Conservation (phyloP, 2,113 vertebrate genomes). For the Sebastes fasciatus region DNA sequence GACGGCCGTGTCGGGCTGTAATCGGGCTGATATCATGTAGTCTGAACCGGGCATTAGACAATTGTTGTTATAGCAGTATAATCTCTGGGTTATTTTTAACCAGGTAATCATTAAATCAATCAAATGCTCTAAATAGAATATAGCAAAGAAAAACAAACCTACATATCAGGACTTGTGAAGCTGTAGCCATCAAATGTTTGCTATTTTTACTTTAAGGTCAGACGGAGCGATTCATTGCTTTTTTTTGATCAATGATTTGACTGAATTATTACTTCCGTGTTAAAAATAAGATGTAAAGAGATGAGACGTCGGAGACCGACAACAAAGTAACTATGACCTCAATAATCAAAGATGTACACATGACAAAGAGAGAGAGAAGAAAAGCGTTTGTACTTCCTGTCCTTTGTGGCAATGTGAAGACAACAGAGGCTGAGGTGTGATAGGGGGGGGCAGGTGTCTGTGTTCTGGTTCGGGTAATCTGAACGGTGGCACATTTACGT, state of each 20-base stretch:
- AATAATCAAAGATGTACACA: not conserved
- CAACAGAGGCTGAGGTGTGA: not conserved
- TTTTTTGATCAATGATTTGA: not conserved
- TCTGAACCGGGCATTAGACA: not conserved
- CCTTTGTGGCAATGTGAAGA: not conserved
- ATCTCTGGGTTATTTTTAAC: not conserved
- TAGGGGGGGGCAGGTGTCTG: not conserved
- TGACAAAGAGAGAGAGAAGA: not conserved
- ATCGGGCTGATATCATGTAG: too few species aligned
- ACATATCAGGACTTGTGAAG: not conserved
- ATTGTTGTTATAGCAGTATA: not conserved
- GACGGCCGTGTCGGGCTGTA: too few species aligned
- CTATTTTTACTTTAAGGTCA: not conserved
- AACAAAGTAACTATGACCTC: not conserved
- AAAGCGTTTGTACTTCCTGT: constrained; percentile 6
- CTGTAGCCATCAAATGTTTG: not conserved
- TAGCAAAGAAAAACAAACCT: not conserved
- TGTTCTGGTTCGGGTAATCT: not conserved
- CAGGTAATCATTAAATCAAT: not conserved
- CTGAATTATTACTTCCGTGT: not conserved
- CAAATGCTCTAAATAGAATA: not conserved
- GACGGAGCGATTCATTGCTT: too few species aligned
- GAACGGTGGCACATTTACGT: not conserved
- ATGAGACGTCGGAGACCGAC: not conserved
- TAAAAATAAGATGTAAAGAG: not conserved